Conservation (phyloP, 2,113 vertebrate species). For the Suricata suricatta region DNA sequence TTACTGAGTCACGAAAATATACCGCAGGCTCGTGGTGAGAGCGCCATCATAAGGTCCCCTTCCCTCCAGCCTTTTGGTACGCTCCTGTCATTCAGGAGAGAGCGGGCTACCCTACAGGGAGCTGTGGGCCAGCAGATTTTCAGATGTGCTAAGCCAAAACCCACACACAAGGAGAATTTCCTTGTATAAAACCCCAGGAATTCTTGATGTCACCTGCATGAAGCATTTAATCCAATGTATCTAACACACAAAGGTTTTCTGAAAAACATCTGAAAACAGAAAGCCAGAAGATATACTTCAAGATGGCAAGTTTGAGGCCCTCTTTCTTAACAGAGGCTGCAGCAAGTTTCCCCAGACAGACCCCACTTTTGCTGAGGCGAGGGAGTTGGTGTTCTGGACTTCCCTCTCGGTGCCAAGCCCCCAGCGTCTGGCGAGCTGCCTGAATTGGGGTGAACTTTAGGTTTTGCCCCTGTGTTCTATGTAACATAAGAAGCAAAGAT, state of each 20-base stretch:
- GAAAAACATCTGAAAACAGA: not conserved
- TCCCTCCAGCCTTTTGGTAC: not conserved
- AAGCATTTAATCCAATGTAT: not conserved
- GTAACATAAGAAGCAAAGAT: constrained; percentile 75
- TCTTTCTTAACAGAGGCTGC: not conserved
- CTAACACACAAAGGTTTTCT: not conserved
- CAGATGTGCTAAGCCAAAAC: not conserved
- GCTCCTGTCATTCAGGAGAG: too few species aligned
- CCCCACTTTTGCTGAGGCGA: not conserved
- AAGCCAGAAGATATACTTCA: not conserved
- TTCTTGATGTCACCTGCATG: not conserved
- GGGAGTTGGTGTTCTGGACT: not conserved
- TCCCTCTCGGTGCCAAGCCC: not conserved
- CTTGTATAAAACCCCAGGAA: not conserved
- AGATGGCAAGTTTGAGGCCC: not conserved
- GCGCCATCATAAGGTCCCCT: not conserved
- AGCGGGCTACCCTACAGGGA: not conserved
- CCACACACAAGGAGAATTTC: not conserved
- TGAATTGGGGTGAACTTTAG: constrained; percentile 59
- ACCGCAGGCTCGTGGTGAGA: fast-evolving
- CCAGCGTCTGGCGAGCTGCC: constrained; percentile 35
- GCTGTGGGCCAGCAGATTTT: not conserved
- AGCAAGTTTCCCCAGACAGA: not conserved
- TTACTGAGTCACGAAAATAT: not conserved
- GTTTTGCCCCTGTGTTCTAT: constrained; percentile 63